phyloP scores from a whole-genome alignment of 2,797 vertebrate genomes.

The Todus mexicanus region DNA sequence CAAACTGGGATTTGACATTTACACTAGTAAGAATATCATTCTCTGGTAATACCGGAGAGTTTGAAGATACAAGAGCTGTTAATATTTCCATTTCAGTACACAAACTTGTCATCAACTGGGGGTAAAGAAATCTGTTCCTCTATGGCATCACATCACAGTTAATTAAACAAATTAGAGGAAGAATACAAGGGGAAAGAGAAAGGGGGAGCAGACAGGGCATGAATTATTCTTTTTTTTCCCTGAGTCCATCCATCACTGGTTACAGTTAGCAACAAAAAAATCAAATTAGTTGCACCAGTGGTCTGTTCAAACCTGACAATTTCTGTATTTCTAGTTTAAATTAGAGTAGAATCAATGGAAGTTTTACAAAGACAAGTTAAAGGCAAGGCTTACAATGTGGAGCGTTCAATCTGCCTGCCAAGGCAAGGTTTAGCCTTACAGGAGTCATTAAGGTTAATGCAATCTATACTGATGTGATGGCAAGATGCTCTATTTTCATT shows the following conservation, averaged over 20 bases:
- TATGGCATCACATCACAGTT: neutral
- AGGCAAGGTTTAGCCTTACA: constrained; percentile 36
- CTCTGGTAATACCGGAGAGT: neutral
- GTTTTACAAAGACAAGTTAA: constrained; percentile 39
- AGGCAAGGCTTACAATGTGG: neutral
- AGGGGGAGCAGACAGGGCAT: neutral
- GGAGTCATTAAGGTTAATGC: constrained; percentile 56
- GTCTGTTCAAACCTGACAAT: constrained; percentile 33
- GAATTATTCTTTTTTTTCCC: neutral
- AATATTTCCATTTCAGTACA: constrained; percentile 22
- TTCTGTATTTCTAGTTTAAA: constrained; percentile 40
- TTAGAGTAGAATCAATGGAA: constrained; percentile 45
- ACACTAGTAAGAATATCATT: neutral
- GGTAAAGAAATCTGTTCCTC: constrained; percentile 11
- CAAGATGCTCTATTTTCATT: constrained; percentile 43
- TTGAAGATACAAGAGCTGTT: neutral
- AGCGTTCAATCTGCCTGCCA: neutral
- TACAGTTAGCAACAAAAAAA: constrained; percentile 47
- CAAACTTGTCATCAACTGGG: neutral
- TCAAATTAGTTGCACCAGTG: constrained; percentile 45
- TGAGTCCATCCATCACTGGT: neutral
- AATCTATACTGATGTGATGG: constrained; percentile 7
- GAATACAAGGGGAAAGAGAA: neutral
- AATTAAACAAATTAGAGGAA: constrained; percentile 10
- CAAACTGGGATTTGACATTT: constrained; percentile 31